Evolutionary conservation across 1,140 invertebrate genomes (phyloP).

Genomic region (Papilio polytes): DNA sequence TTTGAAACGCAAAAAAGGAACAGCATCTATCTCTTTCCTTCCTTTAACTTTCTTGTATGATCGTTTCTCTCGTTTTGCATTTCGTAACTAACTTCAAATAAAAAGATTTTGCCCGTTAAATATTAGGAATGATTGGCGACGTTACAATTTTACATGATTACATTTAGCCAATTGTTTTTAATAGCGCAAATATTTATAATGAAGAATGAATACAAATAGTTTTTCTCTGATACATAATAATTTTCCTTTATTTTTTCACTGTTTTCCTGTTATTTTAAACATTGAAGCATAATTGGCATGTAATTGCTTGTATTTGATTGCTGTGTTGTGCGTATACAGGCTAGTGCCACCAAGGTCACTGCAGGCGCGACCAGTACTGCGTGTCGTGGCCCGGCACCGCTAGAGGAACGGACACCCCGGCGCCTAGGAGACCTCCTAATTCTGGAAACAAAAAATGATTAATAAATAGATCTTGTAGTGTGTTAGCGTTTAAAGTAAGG

Average conservation of each 20-base stretch:
- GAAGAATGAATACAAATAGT: background rate
- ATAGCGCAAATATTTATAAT: background rate
- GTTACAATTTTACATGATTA: background rate
- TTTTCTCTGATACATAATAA: too few relatives aligned
- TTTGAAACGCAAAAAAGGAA: background rate
- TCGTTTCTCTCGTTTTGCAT: background rate
- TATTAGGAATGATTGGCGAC: background rate
- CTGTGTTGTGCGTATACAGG: slow-evolving; percentile 37
- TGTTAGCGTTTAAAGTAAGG: too few relatives aligned
- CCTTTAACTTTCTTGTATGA: background rate
- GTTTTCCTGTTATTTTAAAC: background rate
- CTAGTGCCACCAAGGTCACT: slow-evolving; percentile 89
- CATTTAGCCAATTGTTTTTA: background rate
- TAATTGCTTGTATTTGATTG: slow-evolving; percentile 14
- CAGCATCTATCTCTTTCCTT: background rate
- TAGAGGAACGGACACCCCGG: slow-evolving; percentile 96
- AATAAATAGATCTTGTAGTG: slow-evolving; percentile 10
- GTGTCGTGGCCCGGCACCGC: slow-evolving; percentile 94
- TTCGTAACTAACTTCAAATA: background rate
- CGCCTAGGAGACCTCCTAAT: slow-evolving; percentile 92
- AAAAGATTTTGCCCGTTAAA: background rate
- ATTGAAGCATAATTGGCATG: background rate
- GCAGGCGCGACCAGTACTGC: slow-evolving; percentile 96
- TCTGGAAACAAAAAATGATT: slow-evolving; percentile 66
- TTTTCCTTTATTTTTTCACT: too few relatives aligned